These are phyloP conservation scores for Elysia crispata DNA, from an alignment of 2,888 invertebrate genomes.

Conservation along the genomic window DNA sequence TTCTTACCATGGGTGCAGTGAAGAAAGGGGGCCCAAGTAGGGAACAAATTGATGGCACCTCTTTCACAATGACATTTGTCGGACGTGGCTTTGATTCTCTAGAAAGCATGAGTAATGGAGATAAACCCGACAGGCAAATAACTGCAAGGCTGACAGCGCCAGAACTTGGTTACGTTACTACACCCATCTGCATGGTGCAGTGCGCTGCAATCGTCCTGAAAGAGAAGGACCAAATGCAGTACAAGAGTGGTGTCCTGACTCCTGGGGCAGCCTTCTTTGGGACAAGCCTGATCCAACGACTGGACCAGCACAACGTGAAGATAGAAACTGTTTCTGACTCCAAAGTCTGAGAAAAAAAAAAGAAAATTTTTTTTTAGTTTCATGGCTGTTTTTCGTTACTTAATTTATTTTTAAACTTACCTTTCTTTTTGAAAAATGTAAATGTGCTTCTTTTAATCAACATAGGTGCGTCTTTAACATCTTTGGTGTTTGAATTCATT, in stretches of 20 bases:
- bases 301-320: slow-evolving; percentile 83
- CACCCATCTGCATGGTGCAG: slow-evolving; percentile 85
- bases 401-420: too few species aligned
- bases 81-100: slow-evolving; percentile 89
- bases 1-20: slow-evolving; percentile 86
- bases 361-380: not conserved
- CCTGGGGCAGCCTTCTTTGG: slow-evolving; percentile 91
- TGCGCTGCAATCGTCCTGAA: slow-evolving; percentile 86
- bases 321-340: slow-evolving; percentile 66
- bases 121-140: slow-evolving; percentile 79
- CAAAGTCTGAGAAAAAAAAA: slow-evolving; percentile 12
- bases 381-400: too few species aligned
- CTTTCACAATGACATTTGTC: slow-evolving; percentile 84
- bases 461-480: too few species aligned
- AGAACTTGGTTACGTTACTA: slow-evolving; percentile 91
- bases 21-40: slow-evolving; percentile 82
- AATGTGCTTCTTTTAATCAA: too few species aligned
- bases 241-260: slow-evolving; percentile 91
- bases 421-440: too few species aligned
- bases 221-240: slow-evolving; percentile 87
- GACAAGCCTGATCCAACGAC: slow-evolving; percentile 86
- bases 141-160: slow-evolving; percentile 76
- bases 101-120: slow-evolving; percentile 79
- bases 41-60: slow-evolving; percentile 81
- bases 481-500: too few species aligned